Percentiles rank a stretch among this genome's conserved stretches.
phyloP scores from a whole-genome alignment of 2,888 invertebrate species.

The Pachymerium ferrugineum region DNA sequence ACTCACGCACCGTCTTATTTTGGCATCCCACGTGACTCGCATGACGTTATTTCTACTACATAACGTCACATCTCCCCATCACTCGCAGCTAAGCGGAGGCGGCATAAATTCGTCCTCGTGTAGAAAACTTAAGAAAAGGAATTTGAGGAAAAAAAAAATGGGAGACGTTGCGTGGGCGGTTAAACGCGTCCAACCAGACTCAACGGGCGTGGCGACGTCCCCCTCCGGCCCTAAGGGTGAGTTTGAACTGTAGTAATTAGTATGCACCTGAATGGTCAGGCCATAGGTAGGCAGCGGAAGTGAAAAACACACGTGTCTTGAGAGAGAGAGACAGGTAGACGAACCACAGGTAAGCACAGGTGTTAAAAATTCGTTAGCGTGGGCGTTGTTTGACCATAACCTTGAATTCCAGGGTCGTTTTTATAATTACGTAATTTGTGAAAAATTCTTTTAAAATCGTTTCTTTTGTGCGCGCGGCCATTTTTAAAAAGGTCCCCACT shows the following conservation, averaged over 20 bases:
- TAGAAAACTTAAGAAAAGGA: no score
- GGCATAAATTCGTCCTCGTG: no score
- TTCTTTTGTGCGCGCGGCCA: no score
- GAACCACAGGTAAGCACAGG: neutral
- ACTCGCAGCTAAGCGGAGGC: neutral
- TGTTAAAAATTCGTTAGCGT: neutral
- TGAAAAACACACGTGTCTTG: neutral
- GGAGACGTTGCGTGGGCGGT: neutral
- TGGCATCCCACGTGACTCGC: neutral
- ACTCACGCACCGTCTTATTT: neutral
- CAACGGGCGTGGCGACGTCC: neutral
- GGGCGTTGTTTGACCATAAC: neutral
- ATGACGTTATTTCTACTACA: neutral
- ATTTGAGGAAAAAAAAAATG: no score
- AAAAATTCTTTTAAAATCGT: no score
- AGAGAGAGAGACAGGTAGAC: neutral
- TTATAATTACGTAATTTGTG: neutral
- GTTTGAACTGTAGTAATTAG: neutral
- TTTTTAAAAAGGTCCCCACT: no score
- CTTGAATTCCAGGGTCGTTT: constrained; percentile 5
- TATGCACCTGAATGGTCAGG: neutral
- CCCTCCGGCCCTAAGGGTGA: neutral
- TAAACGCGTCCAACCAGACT: neutral
- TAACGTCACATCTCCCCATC: neutral
- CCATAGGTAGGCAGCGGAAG: constrained; percentile 7